A percentile compares a stretch with the other conserved stretches of the same genome.
phyloP scores from a whole-genome alignment of 2,797 vertebrate genomes.

The Gorsachius magnificus region DNA sequence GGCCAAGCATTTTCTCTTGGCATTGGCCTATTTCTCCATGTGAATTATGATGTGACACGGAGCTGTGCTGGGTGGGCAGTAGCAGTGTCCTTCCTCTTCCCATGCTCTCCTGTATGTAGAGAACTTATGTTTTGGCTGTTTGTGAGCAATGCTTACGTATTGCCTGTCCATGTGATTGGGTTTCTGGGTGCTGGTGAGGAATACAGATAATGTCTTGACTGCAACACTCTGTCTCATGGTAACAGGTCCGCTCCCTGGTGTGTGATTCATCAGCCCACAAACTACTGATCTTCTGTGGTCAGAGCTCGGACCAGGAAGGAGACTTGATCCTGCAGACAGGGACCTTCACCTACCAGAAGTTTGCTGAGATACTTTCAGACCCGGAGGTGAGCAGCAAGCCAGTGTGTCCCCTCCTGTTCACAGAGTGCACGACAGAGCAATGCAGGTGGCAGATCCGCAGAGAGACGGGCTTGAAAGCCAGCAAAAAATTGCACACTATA shows the following conservation, averaged over 20 bases:
- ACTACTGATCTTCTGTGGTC: slow-evolving; percentile 89
- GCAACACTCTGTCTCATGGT: not conserved
- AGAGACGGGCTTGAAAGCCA: not conserved
- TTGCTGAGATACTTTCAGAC: slow-evolving; percentile 85
- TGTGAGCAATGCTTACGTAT: not conserved
- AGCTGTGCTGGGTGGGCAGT: not conserved
- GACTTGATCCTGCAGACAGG: slow-evolving; percentile 89
- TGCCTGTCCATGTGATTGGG: accelerated
- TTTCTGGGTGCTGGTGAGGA: not conserved
- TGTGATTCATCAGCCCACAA: slow-evolving; percentile 87
- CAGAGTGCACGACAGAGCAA: not conserved
- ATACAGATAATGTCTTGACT: not conserved
- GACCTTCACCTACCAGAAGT: slow-evolving; percentile 86
- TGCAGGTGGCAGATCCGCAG: not conserved
- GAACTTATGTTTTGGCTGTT: not conserved
- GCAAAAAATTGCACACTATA: not conserved
- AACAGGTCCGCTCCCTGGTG: slow-evolving; percentile 85
- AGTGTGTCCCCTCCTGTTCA: not conserved
- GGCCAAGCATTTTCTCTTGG: not conserved
- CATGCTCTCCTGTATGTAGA: not conserved
- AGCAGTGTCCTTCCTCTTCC: not conserved
- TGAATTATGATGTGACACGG: not conserved
- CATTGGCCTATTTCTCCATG: not conserved
- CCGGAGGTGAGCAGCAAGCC: slow-evolving; percentile 40
- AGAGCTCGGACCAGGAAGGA: slow-evolving; percentile 89